Evolutionary conservation across 2,113 vertebrate species (phyloP).

Genomic region (Oreochromis aureus): DNA sequence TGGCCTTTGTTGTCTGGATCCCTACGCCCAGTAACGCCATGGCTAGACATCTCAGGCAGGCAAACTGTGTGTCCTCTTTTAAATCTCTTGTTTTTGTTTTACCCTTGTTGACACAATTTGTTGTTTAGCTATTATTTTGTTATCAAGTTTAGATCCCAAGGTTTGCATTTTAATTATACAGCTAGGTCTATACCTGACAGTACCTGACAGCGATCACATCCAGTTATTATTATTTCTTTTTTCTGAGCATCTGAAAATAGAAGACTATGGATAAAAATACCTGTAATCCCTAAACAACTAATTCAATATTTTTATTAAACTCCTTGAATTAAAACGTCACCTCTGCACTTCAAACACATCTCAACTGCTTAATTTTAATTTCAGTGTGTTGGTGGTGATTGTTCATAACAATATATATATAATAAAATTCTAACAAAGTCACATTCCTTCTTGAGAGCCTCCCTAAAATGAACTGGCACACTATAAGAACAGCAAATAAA

Average conservation of each 20-base stretch:
- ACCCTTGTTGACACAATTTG: neutral
- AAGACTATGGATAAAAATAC: neutral
- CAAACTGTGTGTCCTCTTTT: neutral
- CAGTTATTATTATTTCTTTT: neutral
- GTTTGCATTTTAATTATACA: neutral
- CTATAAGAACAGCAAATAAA: neutral
- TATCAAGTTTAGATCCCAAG: neutral
- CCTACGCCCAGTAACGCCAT: too few species aligned
- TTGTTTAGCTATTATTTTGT: neutral
- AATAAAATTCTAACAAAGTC: neutral
- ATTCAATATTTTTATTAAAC: neutral
- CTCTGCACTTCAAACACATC: neutral
- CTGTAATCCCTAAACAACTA: neutral
- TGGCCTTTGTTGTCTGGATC: neutral
- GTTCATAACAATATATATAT: neutral
- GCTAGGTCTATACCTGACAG: neutral
- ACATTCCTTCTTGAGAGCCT: neutral
- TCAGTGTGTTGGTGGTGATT: neutral
- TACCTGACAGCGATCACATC: neutral
- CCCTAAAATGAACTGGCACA: neutral
- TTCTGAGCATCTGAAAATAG: neutral
- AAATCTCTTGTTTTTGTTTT: neutral
- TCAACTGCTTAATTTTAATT: neutral
- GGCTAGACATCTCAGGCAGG: neutral
- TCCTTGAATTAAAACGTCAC: neutral